Base-by-base conservation (phyloP, 1,140 invertebrate genomes). In the Argopecten irradians region DNA sequence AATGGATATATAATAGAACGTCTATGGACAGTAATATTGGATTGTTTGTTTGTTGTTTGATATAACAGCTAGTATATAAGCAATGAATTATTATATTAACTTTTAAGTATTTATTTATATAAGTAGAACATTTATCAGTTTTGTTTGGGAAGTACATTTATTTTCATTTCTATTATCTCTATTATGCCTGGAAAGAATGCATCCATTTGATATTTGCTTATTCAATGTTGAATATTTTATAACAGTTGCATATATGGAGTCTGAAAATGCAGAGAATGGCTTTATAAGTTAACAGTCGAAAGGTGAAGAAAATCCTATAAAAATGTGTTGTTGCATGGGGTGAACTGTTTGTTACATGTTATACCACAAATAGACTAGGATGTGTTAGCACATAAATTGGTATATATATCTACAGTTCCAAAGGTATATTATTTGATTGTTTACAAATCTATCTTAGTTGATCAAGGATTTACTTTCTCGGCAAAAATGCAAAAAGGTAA, bases 251-350 rank as follows among this genome's bases (percentile, higher is more conserved):
- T 71, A n/a, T 28, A 71, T 71, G 55, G 22, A 71, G 55, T 28
- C 55, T 71, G n/a, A n/a, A 71, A 28, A n/a, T 71, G 55, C n/a
- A 71, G 55, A 71, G 22, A 71, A 71, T 71, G 55, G 55, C 55
- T 71, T 71, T 71, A 71, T 55, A 55, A 55, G 22, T 71, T 71
- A 5, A 28, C n/a, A 11, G n/a, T n/a, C n/a, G n/a, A 71, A 71
- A 71, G 55, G n/a, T 28, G 55, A 28, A 28, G 55, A 71, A 28
- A 28, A 28, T 71, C n/a, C 2, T 71, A 22, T 71, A 28, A 71
- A 71, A 28, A 5, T 71, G 55, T 55, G 43, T 71, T 28, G 22
- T 71, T 71, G 55, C 55, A 71, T 71, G 55, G 55, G 55, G n/a
- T 71, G 55, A 71, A 71, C 28, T 11, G 16, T 71, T n/a, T 71